Evolutionary conservation across 2,113 vertebrate genomes (phyloP).

Genomic region (Toxotes jaculatrix): DNA sequence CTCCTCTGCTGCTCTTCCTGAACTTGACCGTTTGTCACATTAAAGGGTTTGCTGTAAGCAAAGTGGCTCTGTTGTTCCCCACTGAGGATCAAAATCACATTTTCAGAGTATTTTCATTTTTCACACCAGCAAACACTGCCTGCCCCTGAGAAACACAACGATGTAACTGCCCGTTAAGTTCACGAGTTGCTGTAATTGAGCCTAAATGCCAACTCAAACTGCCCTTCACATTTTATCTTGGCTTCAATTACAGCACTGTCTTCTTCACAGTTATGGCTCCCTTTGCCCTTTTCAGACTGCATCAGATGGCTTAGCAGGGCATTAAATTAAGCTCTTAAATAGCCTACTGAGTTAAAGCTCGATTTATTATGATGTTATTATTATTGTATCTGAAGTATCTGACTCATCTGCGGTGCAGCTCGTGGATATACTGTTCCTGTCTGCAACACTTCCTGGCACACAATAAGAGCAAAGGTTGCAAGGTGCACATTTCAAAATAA

Average conservation of each 20-base stretch:
- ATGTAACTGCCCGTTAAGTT: slow-evolving; percentile 42
- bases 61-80: background rate
- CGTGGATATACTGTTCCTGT: background rate
- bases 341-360: background rate
- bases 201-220: slow-evolving; percentile 37
- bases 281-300: slow-evolving; percentile 52
- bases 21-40: background rate
- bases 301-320: slow-evolving; percentile 23
- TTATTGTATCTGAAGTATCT: slow-evolving; percentile 1
- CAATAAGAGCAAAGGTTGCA: background rate
- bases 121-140: slow-evolving; percentile 1
- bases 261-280: slow-evolving; percentile 28
- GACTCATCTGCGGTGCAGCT: background rate
- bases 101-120: background rate
- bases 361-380: slow-evolving; percentile 23
- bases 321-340: slow-evolving; percentile 33
- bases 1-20: background rate
- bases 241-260: slow-evolving; percentile 20
- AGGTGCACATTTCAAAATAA: background rate
- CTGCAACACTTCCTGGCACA: background rate
- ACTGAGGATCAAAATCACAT: background rate
- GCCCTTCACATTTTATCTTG: slow-evolving; percentile 24
- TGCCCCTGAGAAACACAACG: slow-evolving; percentile 14
- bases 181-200: slow-evolving; percentile 48
- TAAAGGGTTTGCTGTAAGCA: background rate